A percentile compares a stretch with the other conserved stretches of the same genome.
phyloP scores from a whole-genome alignment of 2,797 vertebrate genomes.

The Pelobates cultripes region DNA sequence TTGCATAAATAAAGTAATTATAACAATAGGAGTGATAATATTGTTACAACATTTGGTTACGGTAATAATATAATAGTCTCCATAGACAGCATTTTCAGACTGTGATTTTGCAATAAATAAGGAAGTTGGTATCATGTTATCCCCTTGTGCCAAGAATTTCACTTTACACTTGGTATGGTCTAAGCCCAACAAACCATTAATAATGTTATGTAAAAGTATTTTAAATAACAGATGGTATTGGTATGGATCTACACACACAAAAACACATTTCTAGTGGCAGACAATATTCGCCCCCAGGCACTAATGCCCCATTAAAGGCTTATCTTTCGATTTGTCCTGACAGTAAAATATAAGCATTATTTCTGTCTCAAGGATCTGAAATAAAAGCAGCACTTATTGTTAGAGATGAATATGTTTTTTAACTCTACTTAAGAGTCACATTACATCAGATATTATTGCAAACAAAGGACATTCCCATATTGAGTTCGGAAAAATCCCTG shows the following conservation, averaged over 20 bases:
- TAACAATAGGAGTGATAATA: too few species aligned
- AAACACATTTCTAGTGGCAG: constrained; percentile 42
- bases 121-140: background rate
- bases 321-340: constrained; percentile 2
- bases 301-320: constrained; percentile 22
- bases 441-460: too few species aligned
- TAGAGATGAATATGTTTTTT: background rate
- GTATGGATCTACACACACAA: constrained; percentile 32
- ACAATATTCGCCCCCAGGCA: constrained; percentile 21
- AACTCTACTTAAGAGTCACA: too few species aligned
- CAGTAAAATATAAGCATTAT: constrained; percentile 5
- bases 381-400: constrained; percentile 5
- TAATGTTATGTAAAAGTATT: constrained; percentile 38
- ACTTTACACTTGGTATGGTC: constrained; percentile 4
- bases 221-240: constrained; percentile 48
- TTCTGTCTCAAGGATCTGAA: constrained; percentile 5
- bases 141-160: background rate
- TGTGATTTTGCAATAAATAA: background rate
- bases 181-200: constrained; percentile 38
- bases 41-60: too few species aligned
- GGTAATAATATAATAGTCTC: too few species aligned
- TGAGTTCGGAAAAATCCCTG: too few species aligned
- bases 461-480: too few species aligned
- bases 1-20: too few species aligned
- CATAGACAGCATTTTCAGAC: too few species aligned